Evolutionary conservation across 2,113 vertebrate species (phyloP), one percentile per base, ranked within the genome.

Genomic region (Corythoichthys haematopterus): DNA sequence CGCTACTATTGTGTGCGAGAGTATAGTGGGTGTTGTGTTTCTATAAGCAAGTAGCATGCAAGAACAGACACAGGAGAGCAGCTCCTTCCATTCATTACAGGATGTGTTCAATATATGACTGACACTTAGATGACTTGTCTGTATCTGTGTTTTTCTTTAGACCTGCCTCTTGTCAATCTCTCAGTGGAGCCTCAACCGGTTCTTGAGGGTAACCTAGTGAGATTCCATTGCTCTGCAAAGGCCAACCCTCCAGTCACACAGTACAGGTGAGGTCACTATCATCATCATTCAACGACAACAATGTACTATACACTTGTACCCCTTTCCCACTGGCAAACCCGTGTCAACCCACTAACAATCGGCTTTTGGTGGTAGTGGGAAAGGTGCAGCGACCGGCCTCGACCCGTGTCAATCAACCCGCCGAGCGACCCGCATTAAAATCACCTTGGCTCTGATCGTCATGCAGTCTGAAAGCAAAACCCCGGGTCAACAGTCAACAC

Each of bases 161-260:
- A 99, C 80, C 93, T 97, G 0, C 97, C 97, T 0, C 91, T 97
- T 58, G 97, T 99, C 78, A 98, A 98, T 87, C 89, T 99, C 63
- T 95, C 97, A 0, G 94, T 98, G 88, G 96, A 98, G 74, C 96
- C 97, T 0, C 97, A 99, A 86, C 95, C 96, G 0, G 92, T 98
- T 62, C 88, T 98, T 45, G 97, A 99, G 80, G 97, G 96, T 51
- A 97, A 96, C 72, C 88, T 92, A 0, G 95, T 99, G 76, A 96
- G 93, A 50, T 99, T 99, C 84, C 93, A 96, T 85, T 99, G 97
- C 86, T 95, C 96, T 0, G 96, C 96, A 66, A 99, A 98, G 88
- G 97, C 97, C 85, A 99, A 99, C 83, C 97, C 97, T 0, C 95
- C 95, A 0, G 96, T 98, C 79, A 96, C 93, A 14, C 94, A 94